These are phyloP conservation scores for Maniola jurtina DNA, from an alignment of 1,140 invertebrate genomes.

Conservation along the genomic window DNA sequence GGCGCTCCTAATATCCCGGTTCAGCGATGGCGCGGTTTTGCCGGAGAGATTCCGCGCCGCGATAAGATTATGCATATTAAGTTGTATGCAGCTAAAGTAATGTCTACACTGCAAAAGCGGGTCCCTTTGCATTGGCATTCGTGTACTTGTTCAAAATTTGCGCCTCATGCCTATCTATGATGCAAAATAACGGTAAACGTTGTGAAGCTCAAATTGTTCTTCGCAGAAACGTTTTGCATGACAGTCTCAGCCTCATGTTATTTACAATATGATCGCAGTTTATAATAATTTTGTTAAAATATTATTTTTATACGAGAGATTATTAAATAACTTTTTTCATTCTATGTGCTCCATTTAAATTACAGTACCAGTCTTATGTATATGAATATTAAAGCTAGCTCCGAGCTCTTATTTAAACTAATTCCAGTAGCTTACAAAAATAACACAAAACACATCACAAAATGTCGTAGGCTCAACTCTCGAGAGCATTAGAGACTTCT, in stretches of 20 bases:
- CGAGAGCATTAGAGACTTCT: slow-evolving; percentile 54
- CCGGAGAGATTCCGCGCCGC: slow-evolving; percentile 68
- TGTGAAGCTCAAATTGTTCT: slow-evolving; percentile 13
- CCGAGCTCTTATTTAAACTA: background rate
- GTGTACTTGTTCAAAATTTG: slow-evolving; percentile 27
- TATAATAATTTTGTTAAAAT: slow-evolving; percentile 16
- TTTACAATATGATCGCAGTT: slow-evolving; percentile 23
- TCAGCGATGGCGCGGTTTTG: slow-evolving; percentile 68
- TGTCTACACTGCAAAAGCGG: slow-evolving; percentile 70
- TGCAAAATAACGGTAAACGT: slow-evolving; percentile 18
- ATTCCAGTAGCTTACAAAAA: slow-evolving; percentile 13
- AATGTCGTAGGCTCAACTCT: slow-evolving; percentile 45
- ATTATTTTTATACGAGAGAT: background rate
- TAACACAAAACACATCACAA: slow-evolving; percentile 15
- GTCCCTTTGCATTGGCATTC: slow-evolving; percentile 31
- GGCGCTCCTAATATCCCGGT: slow-evolving; percentile 76
- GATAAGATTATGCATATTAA: slow-evolving; percentile 79
- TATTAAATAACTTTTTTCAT: too few species aligned
- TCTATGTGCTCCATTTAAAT: background rate
- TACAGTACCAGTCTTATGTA: background rate
- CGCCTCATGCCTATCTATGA: slow-evolving; percentile 25
- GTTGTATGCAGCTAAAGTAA: slow-evolving; percentile 72
- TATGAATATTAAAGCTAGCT: background rate
- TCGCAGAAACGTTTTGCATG: slow-evolving; percentile 25
- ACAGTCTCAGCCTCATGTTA: slow-evolving; percentile 18